Evolutionary conservation across 2,113 vertebrate genomes (phyloP).

Genomic region (Megatriorchis doriae): DNA sequence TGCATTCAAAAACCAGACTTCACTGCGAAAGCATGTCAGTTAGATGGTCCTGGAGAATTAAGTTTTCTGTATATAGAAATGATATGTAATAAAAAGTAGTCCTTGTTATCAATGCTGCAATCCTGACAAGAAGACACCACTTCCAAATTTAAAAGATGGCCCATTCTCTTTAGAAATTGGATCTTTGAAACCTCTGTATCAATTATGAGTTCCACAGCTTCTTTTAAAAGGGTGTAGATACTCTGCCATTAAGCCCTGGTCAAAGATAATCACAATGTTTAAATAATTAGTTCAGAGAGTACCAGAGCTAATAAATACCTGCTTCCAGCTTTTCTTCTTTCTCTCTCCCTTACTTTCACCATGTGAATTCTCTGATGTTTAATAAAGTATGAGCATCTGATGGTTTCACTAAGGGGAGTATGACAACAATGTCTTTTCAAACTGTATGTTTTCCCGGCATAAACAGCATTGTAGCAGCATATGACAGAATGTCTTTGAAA

Average conservation of each 20-base stretch:
- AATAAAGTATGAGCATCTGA: constrained; percentile 35
- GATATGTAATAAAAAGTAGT: background rate
- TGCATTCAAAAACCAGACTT: background rate
- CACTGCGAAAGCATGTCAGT: background rate
- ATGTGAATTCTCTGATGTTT: background rate
- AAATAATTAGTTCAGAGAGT: constrained; percentile 10
- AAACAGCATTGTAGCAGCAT: background rate
- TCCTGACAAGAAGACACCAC: background rate
- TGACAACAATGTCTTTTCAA: constrained; percentile 19
- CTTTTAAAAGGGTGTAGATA: background rate
- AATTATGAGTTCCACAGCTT: background rate
- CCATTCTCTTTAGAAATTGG: background rate
- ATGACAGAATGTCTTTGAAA: constrained; percentile 14
- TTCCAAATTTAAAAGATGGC: background rate
- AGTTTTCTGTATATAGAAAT: background rate
- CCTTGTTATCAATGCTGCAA: background rate
- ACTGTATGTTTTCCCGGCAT: background rate
- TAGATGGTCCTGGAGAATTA: background rate
- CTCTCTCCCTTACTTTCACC: background rate
- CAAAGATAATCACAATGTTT: background rate
- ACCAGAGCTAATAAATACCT: constrained; percentile 1
- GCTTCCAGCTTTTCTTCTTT: background rate
- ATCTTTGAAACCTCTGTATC: background rate
- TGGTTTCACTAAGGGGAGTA: background rate
- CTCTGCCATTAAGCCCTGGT: background rate